Evolutionary conservation across 2,888 invertebrate genomes (phyloP).

Genomic region (Orgyia antiqua): DNA sequence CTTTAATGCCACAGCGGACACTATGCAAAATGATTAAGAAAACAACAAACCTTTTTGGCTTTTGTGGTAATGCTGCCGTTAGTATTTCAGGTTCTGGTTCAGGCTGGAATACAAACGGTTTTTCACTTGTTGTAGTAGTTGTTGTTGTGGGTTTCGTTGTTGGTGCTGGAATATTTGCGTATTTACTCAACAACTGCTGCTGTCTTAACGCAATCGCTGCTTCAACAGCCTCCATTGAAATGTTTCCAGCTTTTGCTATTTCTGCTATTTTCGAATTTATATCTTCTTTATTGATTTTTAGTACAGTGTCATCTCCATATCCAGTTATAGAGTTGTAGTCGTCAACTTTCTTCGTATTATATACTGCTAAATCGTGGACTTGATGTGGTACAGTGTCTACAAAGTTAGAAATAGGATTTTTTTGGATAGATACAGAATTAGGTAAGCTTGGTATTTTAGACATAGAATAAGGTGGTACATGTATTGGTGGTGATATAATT

Average conservation of each 20-base stretch:
- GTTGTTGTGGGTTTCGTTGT: slow-evolving; percentile 71
- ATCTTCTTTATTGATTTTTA: slow-evolving; percentile 65
- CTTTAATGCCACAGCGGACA: too few species aligned
- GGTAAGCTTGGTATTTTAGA: slow-evolving; percentile 25
- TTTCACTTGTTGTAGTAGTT: slow-evolving; percentile 45
- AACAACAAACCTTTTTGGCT: slow-evolving; percentile 45
- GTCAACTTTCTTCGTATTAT: slow-evolving; percentile 69
- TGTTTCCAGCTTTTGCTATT: slow-evolving; percentile 84
- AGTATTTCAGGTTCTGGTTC: slow-evolving; percentile 62
- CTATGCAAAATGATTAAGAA: too few species aligned
- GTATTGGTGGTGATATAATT: slow-evolving; percentile 56
- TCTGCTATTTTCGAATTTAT: slow-evolving; percentile 69
- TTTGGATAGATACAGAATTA: slow-evolving; percentile 42
- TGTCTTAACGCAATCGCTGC: slow-evolving; percentile 85
- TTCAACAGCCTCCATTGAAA: slow-evolving; percentile 87
- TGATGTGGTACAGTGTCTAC: slow-evolving; percentile 70
- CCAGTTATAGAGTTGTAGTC: slow-evolving; percentile 70
- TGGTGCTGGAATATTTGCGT: slow-evolving; percentile 61
- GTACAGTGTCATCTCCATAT: slow-evolving; percentile 60
- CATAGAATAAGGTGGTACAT: slow-evolving; percentile 42
- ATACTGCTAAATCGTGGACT: slow-evolving; percentile 59
- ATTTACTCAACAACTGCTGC: slow-evolving; percentile 82
- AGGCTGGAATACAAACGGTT: slow-evolving; percentile 47
- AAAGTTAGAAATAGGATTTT: slow-evolving; percentile 69
- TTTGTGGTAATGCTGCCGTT: slow-evolving; percentile 46